Evolutionary conservation across 2,888 invertebrate genomes (phyloP), one percentile per base, ranked within the genome.

Genomic region (Chrysolina haemoptera): DNA sequence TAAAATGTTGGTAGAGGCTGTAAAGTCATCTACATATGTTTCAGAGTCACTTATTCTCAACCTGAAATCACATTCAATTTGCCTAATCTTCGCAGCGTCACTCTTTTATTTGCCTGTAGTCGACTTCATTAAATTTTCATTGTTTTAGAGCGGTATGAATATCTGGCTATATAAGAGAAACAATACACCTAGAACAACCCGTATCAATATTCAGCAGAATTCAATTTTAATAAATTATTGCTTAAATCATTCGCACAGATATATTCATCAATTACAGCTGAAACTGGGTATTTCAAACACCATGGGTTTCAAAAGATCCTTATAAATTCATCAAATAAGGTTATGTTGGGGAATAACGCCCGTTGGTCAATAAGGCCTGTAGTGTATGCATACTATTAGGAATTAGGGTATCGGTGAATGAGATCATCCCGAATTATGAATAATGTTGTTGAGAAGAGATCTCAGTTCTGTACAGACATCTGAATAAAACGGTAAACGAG

Each of bases 11-110:
- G 63, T 62, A 53, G 41, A 72, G 72, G 72, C 63, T 72, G 70
- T 59, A 68, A 67, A 76, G 71, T 71, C 63, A 76, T 73, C 73
- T 76, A 68, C 76, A 76, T 76, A 73, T 64, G 73, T 76, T 76
- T 66, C 66, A 73, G 68, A 71, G 62, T 70, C 69, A 55, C 50
- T 76, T 76, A 71, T 62, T 70, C 68, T 68, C 62, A 62, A 69
- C 66, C 66, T 69, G 70, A 62, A 73, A 73, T 73, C 71, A 62
- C 62, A 55, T 64, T 68, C 62, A 71, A 73, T 76, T 76, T 76
- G 73, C 69, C 67, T 73, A 76, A 76, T 73, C 73, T 76, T 41
- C 53, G 53, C 48, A 65, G 69, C 71, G 71, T 35, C 62, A n/a
- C 18, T 55, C 50, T 59, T 66, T 71, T 62, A 67, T 67, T 71